Evolutionary conservation across 2,113 vertebrate genomes (phyloP).

Genomic region (Epinephelus lanceolatus): DNA sequence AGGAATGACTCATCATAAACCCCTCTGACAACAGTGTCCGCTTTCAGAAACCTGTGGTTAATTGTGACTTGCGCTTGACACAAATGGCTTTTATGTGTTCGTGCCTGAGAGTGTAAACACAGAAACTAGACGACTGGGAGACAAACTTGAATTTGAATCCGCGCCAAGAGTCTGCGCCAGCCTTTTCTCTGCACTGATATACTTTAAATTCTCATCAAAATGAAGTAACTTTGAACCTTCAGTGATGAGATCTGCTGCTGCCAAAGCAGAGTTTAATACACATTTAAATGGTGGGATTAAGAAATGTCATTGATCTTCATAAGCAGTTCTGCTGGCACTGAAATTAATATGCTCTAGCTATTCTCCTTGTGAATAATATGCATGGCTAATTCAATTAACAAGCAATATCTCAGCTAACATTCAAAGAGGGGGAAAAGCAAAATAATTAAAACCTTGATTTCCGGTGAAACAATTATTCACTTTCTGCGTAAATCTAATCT

Average conservation of each 20-base stretch:
- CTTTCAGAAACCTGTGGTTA: constrained; percentile 6
- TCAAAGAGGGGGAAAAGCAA: constrained; percentile 19
- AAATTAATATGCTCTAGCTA: constrained; percentile 39
- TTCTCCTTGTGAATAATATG: constrained; percentile 48
- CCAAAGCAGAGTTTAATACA: constrained; percentile 31
- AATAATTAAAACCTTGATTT: constrained; percentile 46
- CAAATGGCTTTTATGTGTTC: constrained; percentile 8
- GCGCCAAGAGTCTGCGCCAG: background rate
- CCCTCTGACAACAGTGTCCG: background rate
- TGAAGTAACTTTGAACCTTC: constrained; percentile 6
- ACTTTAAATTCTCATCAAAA: background rate
- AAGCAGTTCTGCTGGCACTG: constrained; percentile 20
- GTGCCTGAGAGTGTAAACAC: constrained; percentile 21
- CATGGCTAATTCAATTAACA: constrained; percentile 62
- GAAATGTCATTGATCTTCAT: constrained; percentile 50
- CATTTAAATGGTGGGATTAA: constrained; percentile 17
- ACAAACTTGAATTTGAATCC: constrained; percentile 7
- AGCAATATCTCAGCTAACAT: constrained; percentile 39
- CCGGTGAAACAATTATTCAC: constrained; percentile 47
- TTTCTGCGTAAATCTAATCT: constrained; percentile 55
- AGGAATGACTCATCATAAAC: constrained; percentile 27
- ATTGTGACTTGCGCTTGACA: constrained; percentile 1
- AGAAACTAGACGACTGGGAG: background rate
- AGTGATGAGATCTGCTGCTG: constrained; percentile 36
- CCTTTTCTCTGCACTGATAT: background rate